These are phyloP conservation scores for Drosophila rubida DNA, from an alignment of 2,888 invertebrate species.

Conservation along the genomic window DNA sequence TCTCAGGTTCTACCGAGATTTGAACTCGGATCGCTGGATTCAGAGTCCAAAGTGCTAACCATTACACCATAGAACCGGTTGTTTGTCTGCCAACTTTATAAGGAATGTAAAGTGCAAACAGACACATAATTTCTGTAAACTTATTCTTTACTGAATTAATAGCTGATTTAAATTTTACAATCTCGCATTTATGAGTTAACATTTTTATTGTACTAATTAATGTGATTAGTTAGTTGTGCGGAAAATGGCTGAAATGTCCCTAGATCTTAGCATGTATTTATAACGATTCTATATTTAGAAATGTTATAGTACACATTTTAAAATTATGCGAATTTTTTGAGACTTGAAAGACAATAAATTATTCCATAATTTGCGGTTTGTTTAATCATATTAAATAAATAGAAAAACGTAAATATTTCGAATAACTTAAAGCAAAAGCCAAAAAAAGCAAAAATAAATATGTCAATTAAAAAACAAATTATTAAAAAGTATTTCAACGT, in stretches of 20 bases:
- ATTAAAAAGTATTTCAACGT: too few species aligned
- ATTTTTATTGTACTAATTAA: too few species aligned
- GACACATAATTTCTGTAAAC: background rate
- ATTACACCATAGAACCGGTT: constrained; percentile 84
- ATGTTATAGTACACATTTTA: background rate
- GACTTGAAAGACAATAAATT: too few species aligned
- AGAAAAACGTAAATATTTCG: too few species aligned
- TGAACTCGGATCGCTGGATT: constrained; percentile 85
- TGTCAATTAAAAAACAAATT: too few species aligned
- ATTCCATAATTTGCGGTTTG: too few species aligned
- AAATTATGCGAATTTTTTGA: background rate
- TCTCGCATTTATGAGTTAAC: background rate
- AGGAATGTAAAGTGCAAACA: background rate
- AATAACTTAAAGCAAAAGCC: too few species aligned
- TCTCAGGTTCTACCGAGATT: constrained; percentile 85
- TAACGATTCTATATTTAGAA: background rate
- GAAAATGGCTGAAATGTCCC: background rate
- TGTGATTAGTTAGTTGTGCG: too few species aligned
- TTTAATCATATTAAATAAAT: too few species aligned
- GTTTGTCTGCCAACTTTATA: accelerated
- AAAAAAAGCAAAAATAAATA: too few species aligned
- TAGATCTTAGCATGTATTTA: background rate
- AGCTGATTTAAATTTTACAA: background rate
- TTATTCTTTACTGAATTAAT: background rate
- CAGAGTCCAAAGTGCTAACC: constrained; percentile 85